phyloP scores from a whole-genome alignment of 2,797 vertebrate genomes.

The Macropodus opercularis region DNA sequence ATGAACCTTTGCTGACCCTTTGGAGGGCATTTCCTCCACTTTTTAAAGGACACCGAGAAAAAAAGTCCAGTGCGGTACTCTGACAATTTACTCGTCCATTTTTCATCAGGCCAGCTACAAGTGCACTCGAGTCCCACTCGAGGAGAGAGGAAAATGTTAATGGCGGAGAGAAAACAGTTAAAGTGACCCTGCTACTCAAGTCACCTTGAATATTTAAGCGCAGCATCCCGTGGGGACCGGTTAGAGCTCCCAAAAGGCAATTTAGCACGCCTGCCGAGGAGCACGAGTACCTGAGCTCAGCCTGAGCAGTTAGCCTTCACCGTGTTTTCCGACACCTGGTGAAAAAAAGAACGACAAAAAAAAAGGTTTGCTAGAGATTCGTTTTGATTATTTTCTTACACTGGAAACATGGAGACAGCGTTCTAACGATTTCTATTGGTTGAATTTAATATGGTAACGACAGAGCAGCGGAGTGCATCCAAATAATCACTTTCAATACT shows the following conservation, averaged over 20 bases:
- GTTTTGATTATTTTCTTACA: conserved; percentile 1
- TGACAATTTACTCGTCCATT: conserved; percentile 38
- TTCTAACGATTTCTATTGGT: conserved; percentile 11
- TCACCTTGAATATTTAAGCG: conserved; percentile 68
- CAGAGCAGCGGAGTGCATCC: too few species aligned
- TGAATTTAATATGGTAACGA: too few species aligned
- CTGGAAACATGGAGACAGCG: conserved; percentile 18
- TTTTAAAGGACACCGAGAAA: conserved; percentile 15
- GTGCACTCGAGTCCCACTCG: conserved; percentile 36
- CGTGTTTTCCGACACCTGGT: conserved; percentile 19
- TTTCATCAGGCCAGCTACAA: conserved; percentile 43
- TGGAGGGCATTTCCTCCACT: not conserved
- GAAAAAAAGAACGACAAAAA: too few species aligned
- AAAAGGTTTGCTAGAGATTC: not conserved
- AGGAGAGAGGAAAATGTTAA: conserved; percentile 43
- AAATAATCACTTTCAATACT: too few species aligned
- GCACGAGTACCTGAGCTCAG: conserved; percentile 40
- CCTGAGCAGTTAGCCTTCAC: conserved; percentile 51
- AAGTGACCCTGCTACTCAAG: conserved; percentile 56
- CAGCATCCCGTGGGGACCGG: conserved; percentile 38
- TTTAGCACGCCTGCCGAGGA: conserved; percentile 64
- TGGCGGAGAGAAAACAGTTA: conserved; percentile 54
- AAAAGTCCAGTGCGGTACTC: conserved; percentile 20
- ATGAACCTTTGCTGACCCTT: not conserved
- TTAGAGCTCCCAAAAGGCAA: conserved; percentile 50